These are phyloP conservation scores for Heliconius erato DNA, from an alignment of 2,888 invertebrate species.

Conservation along the genomic window DNA sequence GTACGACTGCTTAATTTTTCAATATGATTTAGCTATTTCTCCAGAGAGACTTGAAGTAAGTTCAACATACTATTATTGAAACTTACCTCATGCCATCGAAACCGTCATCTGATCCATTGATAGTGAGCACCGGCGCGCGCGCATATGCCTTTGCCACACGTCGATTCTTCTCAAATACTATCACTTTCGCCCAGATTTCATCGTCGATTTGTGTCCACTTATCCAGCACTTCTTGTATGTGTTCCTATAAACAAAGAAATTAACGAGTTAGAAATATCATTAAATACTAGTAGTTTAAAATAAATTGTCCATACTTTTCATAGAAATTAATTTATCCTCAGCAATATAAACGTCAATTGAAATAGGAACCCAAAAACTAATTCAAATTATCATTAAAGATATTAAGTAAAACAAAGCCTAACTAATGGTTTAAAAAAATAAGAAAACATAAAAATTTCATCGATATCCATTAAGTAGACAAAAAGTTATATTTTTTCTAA, in stretches of 20 bases:
- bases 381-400: background rate
- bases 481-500: background rate
- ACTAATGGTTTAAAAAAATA: background rate
- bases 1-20: background rate
- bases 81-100: slow-evolving; percentile 97
- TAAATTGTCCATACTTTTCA: background rate
- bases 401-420: background rate
- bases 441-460: background rate
- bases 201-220: slow-evolving; percentile 99
- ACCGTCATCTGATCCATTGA: slow-evolving; percentile 98
- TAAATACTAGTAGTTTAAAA: no score
- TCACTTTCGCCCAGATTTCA: slow-evolving; percentile 99
- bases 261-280: background rate
- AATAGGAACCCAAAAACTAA: background rate
- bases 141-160: slow-evolving; percentile 99
- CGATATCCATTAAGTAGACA: background rate
- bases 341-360: background rate
- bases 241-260: slow-evolving; percentile 90
- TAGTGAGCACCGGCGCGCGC: slow-evolving; percentile 96
- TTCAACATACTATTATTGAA: background rate
- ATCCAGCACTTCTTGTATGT: slow-evolving; percentile 97
- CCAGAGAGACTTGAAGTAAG: background rate
- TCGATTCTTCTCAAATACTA: slow-evolving; percentile 97
- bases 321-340: background rate
- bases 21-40: slow-evolving; percentile 3